A percentile compares a stretch with the other conserved stretches of the same genome.
Conservation (phyloP, 2,113 vertebrate genomes). For the Silurus glanis region DNA sequence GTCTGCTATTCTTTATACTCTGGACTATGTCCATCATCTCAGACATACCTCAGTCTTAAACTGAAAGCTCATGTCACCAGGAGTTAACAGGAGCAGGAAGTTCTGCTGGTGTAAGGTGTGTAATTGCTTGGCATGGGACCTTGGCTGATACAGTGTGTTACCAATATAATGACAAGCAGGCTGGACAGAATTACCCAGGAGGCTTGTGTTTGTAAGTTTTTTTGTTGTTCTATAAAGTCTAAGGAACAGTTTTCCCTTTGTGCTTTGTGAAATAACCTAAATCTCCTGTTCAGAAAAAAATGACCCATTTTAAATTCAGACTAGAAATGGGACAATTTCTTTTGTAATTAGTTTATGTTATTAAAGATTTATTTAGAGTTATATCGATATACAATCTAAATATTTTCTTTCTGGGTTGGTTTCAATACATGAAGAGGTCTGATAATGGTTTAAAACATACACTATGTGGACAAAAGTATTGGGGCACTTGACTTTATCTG, state of each 20-base stretch:
- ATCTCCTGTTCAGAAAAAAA: neutral
- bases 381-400: neutral
- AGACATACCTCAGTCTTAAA: conserved; percentile 3
- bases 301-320: neutral
- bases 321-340: neutral
- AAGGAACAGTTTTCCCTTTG: neutral
- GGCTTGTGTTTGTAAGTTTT: conserved; percentile 32
- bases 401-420: neutral
- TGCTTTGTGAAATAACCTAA: conserved; percentile 7
- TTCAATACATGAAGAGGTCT: neutral
- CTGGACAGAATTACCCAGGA: conserved; percentile 29
- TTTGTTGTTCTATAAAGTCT: conserved; percentile 3
- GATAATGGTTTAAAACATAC: neutral
- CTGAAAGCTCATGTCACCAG: conserved; percentile 6
- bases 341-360: neutral
- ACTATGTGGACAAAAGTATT: too few species aligned
- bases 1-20: neutral
- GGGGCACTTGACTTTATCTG: too few species aligned
- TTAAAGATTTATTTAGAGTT: neutral
- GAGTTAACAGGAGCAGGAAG: conserved; percentile 19
- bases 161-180: conserved; percentile 11
- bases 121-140: conserved; percentile 48
- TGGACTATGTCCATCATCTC: neutral
- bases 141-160: neutral
- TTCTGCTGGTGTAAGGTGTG: conserved; percentile 26